phyloP scores from a whole-genome alignment of 2,113 vertebrate species.

The Salvelinus namaycush region DNA sequence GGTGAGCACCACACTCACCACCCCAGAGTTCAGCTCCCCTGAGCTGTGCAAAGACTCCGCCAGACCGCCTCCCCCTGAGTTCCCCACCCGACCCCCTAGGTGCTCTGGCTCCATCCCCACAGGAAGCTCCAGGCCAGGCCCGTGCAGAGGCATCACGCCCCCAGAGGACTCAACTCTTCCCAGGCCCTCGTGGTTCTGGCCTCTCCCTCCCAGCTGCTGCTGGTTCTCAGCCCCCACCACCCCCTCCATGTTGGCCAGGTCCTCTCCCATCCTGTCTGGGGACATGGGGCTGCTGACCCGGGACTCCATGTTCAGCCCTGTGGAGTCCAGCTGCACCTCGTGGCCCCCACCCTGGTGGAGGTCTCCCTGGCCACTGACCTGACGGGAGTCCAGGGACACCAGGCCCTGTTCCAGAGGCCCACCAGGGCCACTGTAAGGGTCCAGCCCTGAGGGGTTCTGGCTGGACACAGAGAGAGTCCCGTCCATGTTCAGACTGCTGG shows the following conservation, averaged over 20 bases:
- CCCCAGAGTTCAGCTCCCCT: conserved; percentile 83
- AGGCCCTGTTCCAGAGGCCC: conserved; percentile 90
- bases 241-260: conserved; percentile 84
- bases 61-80: conserved; percentile 75
- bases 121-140: conserved; percentile 86
- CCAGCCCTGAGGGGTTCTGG: conserved; percentile 84
- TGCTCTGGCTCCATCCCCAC: conserved; percentile 93
- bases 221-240: conserved; percentile 83
- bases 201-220: conserved; percentile 79
- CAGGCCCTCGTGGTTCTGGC: conserved; percentile 81
- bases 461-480: conserved; percentile 84
- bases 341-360: conserved; percentile 86
- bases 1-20: conserved; percentile 91
- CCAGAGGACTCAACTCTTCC: conserved; percentile 82
- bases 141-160: conserved; percentile 86
- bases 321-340: conserved; percentile 84
- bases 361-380: conserved; percentile 82
- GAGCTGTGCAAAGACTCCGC: conserved; percentile 86
- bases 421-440: conserved; percentile 84
- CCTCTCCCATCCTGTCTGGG: conserved; percentile 88
- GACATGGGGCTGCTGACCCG: conserved; percentile 94
- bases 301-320: conserved; percentile 87
- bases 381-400: conserved; percentile 89
- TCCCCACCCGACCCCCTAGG: conserved; percentile 79
- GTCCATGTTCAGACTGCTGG: conserved; percentile 91